Evolutionary conservation across 2,797 vertebrate species (phyloP).

Genomic region (Enteromius radiatus): DNA sequence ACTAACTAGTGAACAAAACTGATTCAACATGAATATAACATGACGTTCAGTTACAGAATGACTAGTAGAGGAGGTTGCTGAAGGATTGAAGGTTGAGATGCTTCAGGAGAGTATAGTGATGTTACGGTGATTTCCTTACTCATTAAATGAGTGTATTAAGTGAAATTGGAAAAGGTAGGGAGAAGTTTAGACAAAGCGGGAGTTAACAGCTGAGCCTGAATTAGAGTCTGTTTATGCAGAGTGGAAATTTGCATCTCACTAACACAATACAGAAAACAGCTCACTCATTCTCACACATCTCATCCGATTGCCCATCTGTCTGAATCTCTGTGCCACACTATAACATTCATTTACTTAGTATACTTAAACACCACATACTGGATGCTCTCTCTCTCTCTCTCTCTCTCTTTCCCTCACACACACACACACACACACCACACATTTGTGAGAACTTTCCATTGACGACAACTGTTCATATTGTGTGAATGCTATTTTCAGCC

Average conservation of each 20-base stretch:
- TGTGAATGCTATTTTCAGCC: not conserved
- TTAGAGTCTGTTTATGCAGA: conserved; percentile 28
- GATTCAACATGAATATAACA: not conserved
- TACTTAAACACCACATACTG: not conserved
- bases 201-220: not conserved
- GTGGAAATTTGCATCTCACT: conserved; percentile 8
- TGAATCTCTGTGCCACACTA: not conserved
- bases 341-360: not conserved
- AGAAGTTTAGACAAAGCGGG: not conserved
- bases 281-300: not conserved
- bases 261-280: conserved; percentile 3
- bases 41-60: not conserved
- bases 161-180: conserved; percentile 1
- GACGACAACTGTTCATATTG: not conserved
- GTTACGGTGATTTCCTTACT: not conserved
- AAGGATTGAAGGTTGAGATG: not conserved
- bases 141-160: conserved; percentile 4
- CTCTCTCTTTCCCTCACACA: not conserved
- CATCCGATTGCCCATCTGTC: not conserved
- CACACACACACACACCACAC: not conserved
- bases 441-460: not conserved
- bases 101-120: not conserved
- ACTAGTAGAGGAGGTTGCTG: not conserved
- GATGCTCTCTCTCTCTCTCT: not conserved
- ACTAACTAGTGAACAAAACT: not conserved